These are phyloP conservation scores for Lysiphlebus fabarum DNA, from an alignment of 1,140 invertebrate genomes.

Conservation along the genomic window DNA sequence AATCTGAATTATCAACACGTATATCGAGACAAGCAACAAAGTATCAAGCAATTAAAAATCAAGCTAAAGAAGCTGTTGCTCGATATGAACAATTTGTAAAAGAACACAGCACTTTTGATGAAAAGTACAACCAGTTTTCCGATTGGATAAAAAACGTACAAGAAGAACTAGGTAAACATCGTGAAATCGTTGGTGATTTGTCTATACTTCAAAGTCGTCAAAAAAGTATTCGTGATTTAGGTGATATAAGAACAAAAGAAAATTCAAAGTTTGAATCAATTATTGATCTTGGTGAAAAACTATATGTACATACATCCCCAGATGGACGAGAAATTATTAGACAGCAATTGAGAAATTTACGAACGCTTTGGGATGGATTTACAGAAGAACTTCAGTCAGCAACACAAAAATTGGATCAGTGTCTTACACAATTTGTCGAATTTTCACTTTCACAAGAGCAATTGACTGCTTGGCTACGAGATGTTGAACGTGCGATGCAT, in stretches of 20 bases:
- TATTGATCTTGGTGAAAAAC: constrained; percentile 83
- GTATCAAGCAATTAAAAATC: constrained; percentile 82
- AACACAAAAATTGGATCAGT: constrained; percentile 81
- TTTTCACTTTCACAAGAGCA: constrained; percentile 86
- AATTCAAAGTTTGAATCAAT: constrained; percentile 80
- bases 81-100: constrained; percentile 80
- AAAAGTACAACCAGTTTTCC: constrained; percentile 71
- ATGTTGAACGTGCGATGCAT: constrained; percentile 88
- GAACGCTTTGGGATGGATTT: constrained; percentile 83
- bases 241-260: constrained; percentile 77
- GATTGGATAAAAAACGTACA: constrained; percentile 71
- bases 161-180: constrained; percentile 71
- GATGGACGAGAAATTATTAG: constrained; percentile 89
- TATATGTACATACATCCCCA: constrained; percentile 89
- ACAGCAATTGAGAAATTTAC: constrained; percentile 79
- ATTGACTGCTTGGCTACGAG: constrained; percentile 86
- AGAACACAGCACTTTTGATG: constrained; percentile 82
- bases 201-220: constrained; percentile 80
- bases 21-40: constrained; percentile 77
- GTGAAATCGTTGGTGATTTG: constrained; percentile 84
- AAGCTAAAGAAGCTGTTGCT: constrained; percentile 73
- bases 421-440: constrained; percentile 84
- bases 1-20: constrained; percentile 71
- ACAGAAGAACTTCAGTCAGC: constrained; percentile 77
- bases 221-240: constrained; percentile 76